Base-by-base conservation (phyloP, 2,888 invertebrate genomes). In the Phymatocera aterrima region DNA sequence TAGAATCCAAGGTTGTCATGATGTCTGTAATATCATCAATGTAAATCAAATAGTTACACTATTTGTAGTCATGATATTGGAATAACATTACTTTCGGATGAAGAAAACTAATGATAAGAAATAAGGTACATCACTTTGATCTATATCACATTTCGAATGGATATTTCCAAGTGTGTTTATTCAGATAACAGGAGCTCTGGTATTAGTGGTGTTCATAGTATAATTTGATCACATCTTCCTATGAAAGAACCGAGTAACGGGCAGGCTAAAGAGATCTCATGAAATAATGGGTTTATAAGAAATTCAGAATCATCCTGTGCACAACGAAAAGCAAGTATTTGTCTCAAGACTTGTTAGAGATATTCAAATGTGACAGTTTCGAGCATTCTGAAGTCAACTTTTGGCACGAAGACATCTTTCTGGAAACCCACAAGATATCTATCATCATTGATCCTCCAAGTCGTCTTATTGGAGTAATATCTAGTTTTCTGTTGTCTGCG, bases 1-100 rank as follows among this genome's bases (percentile, higher is more conserved):
- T 43, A 10, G 65, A 46, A 77, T 79, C 68, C 43, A 80, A 46
- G 21, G 77, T 54, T 12, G 60, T 31, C 77, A 79, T 75, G 21
- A n/a, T n/a, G 51, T 43, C 72, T 72, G 72, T 8, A 51, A 48
- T 72, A 72, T 24, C 1, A 28, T 68, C 15, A 43, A 34, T 24
- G 24, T 68, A 46, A 46, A 46, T 15, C 3, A 57, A 57, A 57
- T 57, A 57, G 3, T 57, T 28, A 28, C 8, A 28, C 5, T 57
- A n/a, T n/a, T n/a, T n/a, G n/a, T 57, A 28, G 57, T 28, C 1
- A 4, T 57, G 1, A 15, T 57, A 57, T 5, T 12, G 28, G 24
- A 40, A 40, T 57, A 15, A n/a, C 28, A 28, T 57, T 28, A 28
- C 28, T 57, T 21, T 57, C 5, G 4, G 57, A 28, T 57, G 15